These are phyloP conservation scores for Menura novaehollandiae DNA, from an alignment of 2,113 vertebrate species.

Conservation along the genomic window DNA sequence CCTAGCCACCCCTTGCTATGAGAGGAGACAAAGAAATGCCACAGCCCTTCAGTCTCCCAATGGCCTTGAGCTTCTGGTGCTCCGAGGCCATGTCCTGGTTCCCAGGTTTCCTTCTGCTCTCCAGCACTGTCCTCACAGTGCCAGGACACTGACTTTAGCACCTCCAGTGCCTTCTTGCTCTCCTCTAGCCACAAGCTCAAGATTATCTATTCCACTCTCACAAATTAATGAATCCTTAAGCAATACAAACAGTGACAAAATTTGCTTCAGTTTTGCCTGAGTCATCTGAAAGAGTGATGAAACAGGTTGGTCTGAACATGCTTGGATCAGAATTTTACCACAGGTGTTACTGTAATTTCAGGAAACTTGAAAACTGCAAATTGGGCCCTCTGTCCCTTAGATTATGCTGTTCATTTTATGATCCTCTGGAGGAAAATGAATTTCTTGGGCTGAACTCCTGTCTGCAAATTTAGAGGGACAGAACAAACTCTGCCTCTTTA, in stretches of 20 bases:
- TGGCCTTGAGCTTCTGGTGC: neutral
- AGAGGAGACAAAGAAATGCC: neutral
- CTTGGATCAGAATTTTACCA: conserved; percentile 13
- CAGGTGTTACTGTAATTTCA: conserved; percentile 36
- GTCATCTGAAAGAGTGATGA: neutral
- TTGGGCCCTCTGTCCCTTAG: neutral
- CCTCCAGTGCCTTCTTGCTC: neutral
- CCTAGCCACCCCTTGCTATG: neutral
- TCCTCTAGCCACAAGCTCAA: neutral
- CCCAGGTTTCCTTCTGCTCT: neutral
- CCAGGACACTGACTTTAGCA: neutral
- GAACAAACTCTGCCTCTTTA: neutral
- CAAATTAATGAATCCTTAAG: neutral
- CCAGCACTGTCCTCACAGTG: neutral
- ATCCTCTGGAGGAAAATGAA: neutral
- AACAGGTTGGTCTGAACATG: neutral
- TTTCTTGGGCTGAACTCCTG: neutral
- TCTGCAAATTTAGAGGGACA: neutral
- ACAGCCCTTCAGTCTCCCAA: neutral
- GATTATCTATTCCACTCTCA: neutral
- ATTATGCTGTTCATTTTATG: neutral
- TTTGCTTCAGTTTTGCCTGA: neutral
- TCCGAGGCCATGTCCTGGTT: neutral
- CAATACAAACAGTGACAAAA: neutral
- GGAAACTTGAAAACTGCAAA: neutral